Evolutionary conservation across 2,113 vertebrate species (phyloP).

Genomic region (Grallaria varia): DNA sequence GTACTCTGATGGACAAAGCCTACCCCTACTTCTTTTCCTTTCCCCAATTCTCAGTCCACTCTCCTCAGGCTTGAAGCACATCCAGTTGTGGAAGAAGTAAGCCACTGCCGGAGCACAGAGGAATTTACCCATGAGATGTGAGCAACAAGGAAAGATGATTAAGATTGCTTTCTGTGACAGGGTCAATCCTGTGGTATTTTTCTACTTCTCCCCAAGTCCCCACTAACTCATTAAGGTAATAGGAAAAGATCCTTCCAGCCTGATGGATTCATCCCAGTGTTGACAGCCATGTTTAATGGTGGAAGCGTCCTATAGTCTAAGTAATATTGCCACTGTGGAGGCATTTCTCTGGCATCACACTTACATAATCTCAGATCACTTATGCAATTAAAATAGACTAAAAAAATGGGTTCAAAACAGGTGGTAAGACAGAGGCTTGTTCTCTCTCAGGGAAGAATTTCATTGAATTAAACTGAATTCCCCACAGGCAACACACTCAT

Average conservation of each 20-base stretch:
- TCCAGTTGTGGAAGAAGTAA: neutral
- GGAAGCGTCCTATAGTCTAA: neutral
- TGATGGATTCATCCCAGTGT: neutral
- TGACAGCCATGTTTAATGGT: accelerated
- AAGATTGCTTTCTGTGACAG: neutral
- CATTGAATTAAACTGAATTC: neutral
- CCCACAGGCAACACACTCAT: neutral
- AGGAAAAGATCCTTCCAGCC: neutral
- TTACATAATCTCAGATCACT: neutral
- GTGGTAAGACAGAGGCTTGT: neutral
- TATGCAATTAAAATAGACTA: neutral
- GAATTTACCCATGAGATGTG: neutral
- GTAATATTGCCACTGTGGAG: neutral
- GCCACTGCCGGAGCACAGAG: accelerated
- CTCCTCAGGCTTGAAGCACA: neutral
- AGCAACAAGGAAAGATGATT: neutral
- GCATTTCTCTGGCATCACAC: neutral
- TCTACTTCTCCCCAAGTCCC: neutral
- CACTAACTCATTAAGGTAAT: neutral
- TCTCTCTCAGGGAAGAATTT: neutral
- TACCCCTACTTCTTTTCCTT: neutral
- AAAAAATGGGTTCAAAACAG: neutral
- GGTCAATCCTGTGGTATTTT: neutral
- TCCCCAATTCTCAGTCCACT: neutral
- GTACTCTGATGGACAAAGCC: neutral